A percentile compares a stretch with the other conserved stretches of the same genome.
Evolutionary conservation across 2,113 vertebrate species (phyloP).

Genomic region (Nanorana parkeri): DNA sequence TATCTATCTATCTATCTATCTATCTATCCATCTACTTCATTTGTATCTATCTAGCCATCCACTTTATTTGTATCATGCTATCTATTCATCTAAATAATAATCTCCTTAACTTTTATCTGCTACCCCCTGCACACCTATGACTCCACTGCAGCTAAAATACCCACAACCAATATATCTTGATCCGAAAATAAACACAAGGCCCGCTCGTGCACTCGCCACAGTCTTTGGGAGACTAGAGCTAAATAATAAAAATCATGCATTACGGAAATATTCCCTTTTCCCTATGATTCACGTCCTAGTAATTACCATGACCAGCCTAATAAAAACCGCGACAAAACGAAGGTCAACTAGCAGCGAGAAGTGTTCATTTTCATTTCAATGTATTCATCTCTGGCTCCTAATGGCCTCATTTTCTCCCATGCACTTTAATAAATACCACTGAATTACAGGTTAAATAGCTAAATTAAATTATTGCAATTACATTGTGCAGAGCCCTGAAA

Average conservation of each 20-base stretch:
- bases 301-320: conserved; percentile 95
- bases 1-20: background rate
- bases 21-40: conserved; percentile 21
- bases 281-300: conserved; percentile 91
- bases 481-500: conserved; percentile 81
- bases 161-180: conserved; percentile 69
- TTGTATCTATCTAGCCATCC: too few relatives aligned
- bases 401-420: conserved; percentile 98
- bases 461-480: conserved; percentile 99
- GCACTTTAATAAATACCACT: conserved; percentile 99
- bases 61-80: too few relatives aligned
- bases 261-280: conserved; percentile 93
- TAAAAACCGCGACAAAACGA: conserved; percentile 95
- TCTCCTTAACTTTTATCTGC: background rate
- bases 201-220: conserved; percentile 58
- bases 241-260: conserved; percentile 96
- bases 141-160: background rate
- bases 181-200: conserved; percentile 72
- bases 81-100: background rate
- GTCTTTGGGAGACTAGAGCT: conserved; percentile 80
- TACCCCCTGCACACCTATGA: background rate
- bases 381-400: conserved; percentile 97
- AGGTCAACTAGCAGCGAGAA: conserved; percentile 99
- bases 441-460: conserved; percentile 99
- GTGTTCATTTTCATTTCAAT: conserved; percentile 98